Percentiles rank a stretch among this genome's conserved stretches.
phyloP scores from a whole-genome alignment of 2,888 invertebrate genomes.

The Sminthurinus aureus region DNA sequence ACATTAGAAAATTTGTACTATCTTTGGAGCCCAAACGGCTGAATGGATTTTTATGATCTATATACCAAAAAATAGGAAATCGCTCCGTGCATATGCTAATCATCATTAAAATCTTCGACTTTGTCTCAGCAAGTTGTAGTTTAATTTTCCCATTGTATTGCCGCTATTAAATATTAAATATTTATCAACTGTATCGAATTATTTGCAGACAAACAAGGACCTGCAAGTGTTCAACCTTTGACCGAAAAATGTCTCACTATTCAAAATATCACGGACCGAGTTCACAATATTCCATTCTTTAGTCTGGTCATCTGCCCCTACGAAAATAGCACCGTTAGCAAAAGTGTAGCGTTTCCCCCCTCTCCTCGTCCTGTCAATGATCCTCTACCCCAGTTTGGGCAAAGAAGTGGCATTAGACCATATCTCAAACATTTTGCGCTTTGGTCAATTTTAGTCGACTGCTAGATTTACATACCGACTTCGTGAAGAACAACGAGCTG shows the following conservation, averaged over 20 bases:
- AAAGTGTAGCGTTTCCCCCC: background rate
- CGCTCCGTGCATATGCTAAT: background rate
- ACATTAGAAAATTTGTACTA: no score
- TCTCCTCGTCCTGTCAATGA: background rate
- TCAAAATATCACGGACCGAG: background rate
- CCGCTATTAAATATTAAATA: background rate
- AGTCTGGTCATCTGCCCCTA: background rate
- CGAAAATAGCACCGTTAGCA: background rate
- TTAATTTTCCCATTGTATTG: background rate
- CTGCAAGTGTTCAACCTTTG: background rate
- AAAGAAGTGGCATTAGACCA: background rate
- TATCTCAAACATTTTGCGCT: background rate
- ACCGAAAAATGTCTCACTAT: background rate
- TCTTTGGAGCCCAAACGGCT: no score
- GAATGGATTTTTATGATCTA: no score
- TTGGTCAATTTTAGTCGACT: background rate
- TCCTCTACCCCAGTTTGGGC: background rate
- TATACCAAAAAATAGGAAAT: no score
- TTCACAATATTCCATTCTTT: background rate
- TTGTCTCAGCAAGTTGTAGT: background rate
- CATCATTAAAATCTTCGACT: background rate
- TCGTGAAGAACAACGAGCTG: background rate
- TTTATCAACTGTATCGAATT: background rate
- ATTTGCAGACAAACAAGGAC: background rate
- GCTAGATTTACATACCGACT: background rate